Evolutionary conservation across 2,797 vertebrate species (phyloP).

Genomic region (Halcyon chelicuti): DNA sequence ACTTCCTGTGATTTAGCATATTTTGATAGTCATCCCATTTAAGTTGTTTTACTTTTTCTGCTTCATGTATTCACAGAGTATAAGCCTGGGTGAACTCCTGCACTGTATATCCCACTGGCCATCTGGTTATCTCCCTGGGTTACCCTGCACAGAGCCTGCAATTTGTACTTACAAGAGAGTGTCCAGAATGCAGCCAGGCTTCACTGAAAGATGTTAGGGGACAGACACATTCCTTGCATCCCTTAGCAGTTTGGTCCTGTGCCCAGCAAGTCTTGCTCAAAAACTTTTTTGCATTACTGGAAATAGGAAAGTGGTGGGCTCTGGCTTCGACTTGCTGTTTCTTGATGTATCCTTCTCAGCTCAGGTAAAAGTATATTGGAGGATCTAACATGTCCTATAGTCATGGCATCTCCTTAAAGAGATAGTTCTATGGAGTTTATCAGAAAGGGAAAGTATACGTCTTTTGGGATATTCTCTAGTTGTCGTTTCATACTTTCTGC

Average conservation of each 20-base stretch:
- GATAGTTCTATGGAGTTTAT: background rate
- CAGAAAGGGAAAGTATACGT: background rate
- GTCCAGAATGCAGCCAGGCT: background rate
- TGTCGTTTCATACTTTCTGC: background rate
- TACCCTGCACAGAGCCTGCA: background rate
- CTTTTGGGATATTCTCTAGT: background rate
- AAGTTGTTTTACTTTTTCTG: background rate
- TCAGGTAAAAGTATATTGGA: fast-evolving
- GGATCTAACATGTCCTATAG: background rate
- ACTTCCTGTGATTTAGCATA: background rate
- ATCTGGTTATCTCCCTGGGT: background rate
- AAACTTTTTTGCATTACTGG: background rate
- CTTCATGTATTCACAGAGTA: fast-evolving
- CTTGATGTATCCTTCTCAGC: background rate
- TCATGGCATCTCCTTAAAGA: background rate
- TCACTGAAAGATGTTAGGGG: background rate
- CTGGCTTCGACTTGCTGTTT: background rate
- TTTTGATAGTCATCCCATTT: background rate
- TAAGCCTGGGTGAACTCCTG: background rate
- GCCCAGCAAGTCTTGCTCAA: background rate
- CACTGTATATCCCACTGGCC: background rate
- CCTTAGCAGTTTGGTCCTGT: background rate
- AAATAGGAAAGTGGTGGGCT: background rate
- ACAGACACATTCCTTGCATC: fast-evolving
- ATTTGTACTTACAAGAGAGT: background rate